Evolutionary conservation across 2,888 invertebrate species (phyloP), one percentile per base, ranked within the genome.

Genomic region (Dicycla oo): DNA sequence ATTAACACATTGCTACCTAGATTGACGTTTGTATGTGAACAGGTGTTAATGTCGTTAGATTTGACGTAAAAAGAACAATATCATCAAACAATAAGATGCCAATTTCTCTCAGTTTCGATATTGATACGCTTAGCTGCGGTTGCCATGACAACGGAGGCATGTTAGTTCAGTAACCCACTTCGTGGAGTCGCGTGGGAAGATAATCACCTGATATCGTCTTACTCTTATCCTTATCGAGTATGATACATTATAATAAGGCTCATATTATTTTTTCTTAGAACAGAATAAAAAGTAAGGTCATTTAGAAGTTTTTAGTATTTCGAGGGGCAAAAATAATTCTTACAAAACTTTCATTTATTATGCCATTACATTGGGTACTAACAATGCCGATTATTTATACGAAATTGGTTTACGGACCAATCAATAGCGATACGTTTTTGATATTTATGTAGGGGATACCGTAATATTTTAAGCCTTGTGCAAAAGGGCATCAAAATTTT

Each of bases 151-250:
- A 82, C 73, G 10, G 73, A 45, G 30, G 60, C 62, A 30, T 53
- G 82, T 58, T 78, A 76, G 80, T 78, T 78, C 66, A 80, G 58
- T 80, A 82, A 63, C 79, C 78, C 65, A 80, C 63, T 78, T 82
- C 30, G 62, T 40, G 60, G 54, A 63, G n/a, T 64, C 54, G 77
- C 51, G 69, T 78, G 78, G 74, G 69, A 78, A 73, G 73, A 53
- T 78, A 69, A 72, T 77, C 79, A 82, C 79, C 67, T 78, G 79
- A 78, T 78, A 69, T 54, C 60, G 51, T 61, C 73, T 57, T 78
- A 78, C 73, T 69, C 53, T 82, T 73, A 78, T 61, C 66, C 69
- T 69, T 67, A 61, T 73, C 67, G 66, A 82, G 60, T 47, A n/a
- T 30, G 57, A 54, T 72, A 72, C 57, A 30, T 61, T 53, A 57